These are phyloP conservation scores for Benitochromis conjunctus DNA, from an alignment of 2,113 vertebrate species.

Conservation along the genomic window DNA sequence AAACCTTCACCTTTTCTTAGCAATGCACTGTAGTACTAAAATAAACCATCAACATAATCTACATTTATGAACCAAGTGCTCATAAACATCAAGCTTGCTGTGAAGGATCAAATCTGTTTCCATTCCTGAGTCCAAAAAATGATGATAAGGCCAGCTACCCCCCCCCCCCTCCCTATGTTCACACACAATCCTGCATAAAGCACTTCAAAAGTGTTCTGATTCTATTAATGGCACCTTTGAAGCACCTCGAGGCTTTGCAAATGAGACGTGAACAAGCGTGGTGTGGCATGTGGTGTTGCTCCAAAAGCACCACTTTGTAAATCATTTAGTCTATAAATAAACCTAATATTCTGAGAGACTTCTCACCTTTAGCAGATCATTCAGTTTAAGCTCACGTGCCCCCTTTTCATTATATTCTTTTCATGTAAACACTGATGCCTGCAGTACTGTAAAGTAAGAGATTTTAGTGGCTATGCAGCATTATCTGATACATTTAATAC, in stretches of 20 bases:
- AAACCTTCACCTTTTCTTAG: not conserved
- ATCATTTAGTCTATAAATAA: conserved; percentile 43
- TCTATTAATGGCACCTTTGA: conserved; percentile 18
- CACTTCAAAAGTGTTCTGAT: not conserved
- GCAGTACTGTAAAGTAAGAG: conserved; percentile 7
- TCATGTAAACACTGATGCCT: not conserved
- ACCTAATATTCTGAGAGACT: not conserved
- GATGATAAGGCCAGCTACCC: not conserved
- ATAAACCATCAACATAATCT: not conserved
- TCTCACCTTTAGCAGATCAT: conserved; percentile 30
- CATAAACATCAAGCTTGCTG: not conserved
- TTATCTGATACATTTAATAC: not conserved
- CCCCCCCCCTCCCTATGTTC: not conserved
- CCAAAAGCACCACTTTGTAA: conserved; percentile 2
- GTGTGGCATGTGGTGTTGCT: not conserved
- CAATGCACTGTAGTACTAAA: not conserved
- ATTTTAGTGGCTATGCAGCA: not conserved
- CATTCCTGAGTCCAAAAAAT: not conserved
- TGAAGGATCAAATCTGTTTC: conserved; percentile 11
- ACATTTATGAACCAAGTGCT: not conserved
- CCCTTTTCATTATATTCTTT: not conserved
- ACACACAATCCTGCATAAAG: not conserved
- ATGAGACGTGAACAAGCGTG: not conserved
- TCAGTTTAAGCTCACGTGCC: not conserved
- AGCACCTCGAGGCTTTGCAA: not conserved